phyloP scores from a whole-genome alignment of 2,113 vertebrate species.

The Eulacestoma nigropectus region DNA sequence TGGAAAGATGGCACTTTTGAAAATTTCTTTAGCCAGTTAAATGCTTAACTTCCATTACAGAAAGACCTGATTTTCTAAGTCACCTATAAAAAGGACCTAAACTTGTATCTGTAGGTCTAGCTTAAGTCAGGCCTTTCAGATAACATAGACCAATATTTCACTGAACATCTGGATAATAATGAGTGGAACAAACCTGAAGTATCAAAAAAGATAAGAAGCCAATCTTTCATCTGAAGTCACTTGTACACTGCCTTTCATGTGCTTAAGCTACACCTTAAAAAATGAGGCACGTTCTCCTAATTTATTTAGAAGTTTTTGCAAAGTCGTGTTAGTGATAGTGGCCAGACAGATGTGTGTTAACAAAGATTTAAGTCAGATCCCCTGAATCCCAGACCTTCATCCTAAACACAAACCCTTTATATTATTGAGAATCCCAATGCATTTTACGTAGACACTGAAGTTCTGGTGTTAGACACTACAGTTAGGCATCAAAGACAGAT shows the following conservation, averaged over 20 bases:
- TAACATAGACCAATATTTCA: neutral
- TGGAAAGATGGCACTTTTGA: neutral
- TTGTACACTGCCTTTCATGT: neutral
- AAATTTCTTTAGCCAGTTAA: neutral
- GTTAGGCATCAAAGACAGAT: neutral
- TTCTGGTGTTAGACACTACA: neutral
- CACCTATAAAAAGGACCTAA: neutral
- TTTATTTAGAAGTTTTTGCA: neutral
- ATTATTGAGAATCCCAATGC: neutral
- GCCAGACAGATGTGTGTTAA: neutral
- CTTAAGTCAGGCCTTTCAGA: neutral
- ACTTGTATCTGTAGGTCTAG: neutral
- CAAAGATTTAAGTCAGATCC: neutral
- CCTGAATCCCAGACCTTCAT: neutral
- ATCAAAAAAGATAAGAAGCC: neutral
- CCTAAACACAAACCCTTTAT: neutral
- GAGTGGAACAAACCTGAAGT: neutral
- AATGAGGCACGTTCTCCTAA: neutral
- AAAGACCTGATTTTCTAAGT: neutral
- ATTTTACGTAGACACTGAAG: neutral
- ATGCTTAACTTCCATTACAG: neutral
- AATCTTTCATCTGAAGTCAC: neutral
- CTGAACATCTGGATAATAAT: neutral
- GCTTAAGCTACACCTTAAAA: neutral
- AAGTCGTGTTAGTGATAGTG: neutral